phyloP scores from a whole-genome alignment of 2,888 invertebrate genomes.

The Lepidocyrtoides sp. region DNA sequence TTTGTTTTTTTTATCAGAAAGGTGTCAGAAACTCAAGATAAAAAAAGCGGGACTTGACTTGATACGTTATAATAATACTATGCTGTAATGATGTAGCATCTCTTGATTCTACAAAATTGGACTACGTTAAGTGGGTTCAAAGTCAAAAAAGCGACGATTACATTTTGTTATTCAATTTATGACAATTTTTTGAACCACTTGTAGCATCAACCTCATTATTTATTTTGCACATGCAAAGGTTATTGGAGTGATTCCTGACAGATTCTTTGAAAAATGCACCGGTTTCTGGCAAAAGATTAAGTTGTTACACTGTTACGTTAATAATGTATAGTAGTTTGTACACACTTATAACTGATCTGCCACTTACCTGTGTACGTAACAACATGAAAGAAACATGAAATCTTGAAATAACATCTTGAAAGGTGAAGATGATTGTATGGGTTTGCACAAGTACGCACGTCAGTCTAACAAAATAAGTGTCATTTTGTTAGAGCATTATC shows the following conservation, averaged over 20 bases:
- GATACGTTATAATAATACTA: background rate
- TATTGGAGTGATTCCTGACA: background rate
- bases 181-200: constrained; percentile 14
- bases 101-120: constrained; percentile 1
- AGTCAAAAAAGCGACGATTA: background rate
- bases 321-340: background rate
- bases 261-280: background rate
- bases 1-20: constrained; percentile 18
- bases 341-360: background rate
- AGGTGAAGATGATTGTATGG: background rate
- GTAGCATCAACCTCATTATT: constrained; percentile 3
- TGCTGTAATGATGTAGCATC: background rate
- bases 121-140: constrained; percentile 48
- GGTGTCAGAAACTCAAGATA: constrained; percentile 9
- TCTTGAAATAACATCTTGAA: background rate
- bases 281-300: background rate
- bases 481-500: constrained; percentile 44
- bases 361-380: too few species aligned
- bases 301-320: background rate
- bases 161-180: constrained; percentile 45
- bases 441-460: constrained; percentile 16
- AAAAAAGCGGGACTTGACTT: constrained; percentile 48
- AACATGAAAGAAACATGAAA: constrained; percentile 2
- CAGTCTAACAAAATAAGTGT: constrained; percentile 26
- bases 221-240: constrained; percentile 5